These are phyloP conservation scores for Taenioides sp. DNA, from an alignment of 2,797 vertebrate species.

Conservation along the genomic window DNA sequence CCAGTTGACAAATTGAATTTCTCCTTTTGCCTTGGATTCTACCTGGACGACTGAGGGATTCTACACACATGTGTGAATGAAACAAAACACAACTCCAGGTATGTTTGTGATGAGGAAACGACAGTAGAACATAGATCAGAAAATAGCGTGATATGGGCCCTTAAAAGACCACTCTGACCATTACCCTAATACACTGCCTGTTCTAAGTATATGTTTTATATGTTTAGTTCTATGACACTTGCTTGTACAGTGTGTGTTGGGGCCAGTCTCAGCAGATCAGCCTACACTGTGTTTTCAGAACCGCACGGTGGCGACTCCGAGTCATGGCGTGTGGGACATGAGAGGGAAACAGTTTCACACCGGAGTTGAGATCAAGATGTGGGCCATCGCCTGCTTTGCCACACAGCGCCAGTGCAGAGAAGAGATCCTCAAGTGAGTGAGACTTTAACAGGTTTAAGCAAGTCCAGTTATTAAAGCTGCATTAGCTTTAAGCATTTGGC, in stretches of 20 bases:
- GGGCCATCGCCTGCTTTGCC: constrained; percentile 98
- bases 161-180: background rate
- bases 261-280: constrained; percentile 63
- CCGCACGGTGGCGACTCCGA: constrained; percentile 94
- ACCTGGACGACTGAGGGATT: too few relatives aligned
- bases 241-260: constrained; percentile 9
- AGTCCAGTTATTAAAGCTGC: background rate
- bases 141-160: too few relatives aligned
- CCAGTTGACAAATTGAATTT: too few relatives aligned
- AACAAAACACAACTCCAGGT: too few relatives aligned
- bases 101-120: too few relatives aligned
- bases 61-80: too few relatives aligned
- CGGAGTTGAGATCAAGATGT: constrained; percentile 98
- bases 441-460: background rate
- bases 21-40: too few relatives aligned
- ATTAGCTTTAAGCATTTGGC: too few relatives aligned
- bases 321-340: constrained; percentile 99
- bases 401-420: constrained; percentile 97
- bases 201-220: too few relatives aligned
- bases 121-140: too few relatives aligned
- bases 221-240: background rate
- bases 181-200: background rate
- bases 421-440: constrained; percentile 94
- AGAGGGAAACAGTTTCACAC: constrained; percentile 97
- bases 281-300: constrained; percentile 82